Evolutionary conservation across 2,113 vertebrate species (phyloP), one percentile per base, ranked within the genome.

Genomic region (Macquaria australasica): DNA sequence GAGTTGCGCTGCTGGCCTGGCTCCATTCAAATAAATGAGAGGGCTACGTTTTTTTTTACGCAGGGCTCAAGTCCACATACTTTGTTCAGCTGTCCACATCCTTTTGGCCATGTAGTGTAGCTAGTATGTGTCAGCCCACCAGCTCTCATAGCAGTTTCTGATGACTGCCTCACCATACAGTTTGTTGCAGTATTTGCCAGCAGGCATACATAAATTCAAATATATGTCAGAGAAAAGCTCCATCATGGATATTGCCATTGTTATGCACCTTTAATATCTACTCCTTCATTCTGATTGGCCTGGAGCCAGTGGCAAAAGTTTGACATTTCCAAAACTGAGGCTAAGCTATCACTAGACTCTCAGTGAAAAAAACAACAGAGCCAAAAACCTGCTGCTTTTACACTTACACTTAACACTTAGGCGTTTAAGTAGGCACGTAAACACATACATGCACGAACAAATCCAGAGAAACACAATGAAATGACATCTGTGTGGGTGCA

Each of bases 401-500:
- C 21, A 45, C 23, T 60, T 34, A 14, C 14, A 28, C 20, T 79
- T 31, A 31, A 18, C 41, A 39, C 28, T 16, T 34, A 16, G 2
- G 15, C 39, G 68, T 73, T 68, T 31, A 39, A 67, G 77, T 45
- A 23, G 50, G 23, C 39, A n/a, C 66, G 20, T 23, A 64, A 45
- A 56, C 18, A 28, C 39, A n/a, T 4, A 71, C 48, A 75, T 60
- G 63, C 39, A 23, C 12, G 21, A 21, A 34, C 11, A 20, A 69
- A 64, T 66, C n/a, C 63, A 53, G 71, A 37, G 64, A 63, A 60
- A 39, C 20, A 53, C 50, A 77, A 55, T 75, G 21, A 70, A n/a
- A 20, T 45, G 34, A 51, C 43, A 63, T 34, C 16, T 77, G 77
- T 66, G 79, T 81, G 84, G 21, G 55, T 85, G 75, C 43, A 12